Evolutionary conservation across 2,113 vertebrate species (phyloP), one percentile per base, ranked within the genome.

Genomic region (Hypocryptadius cinnamomeus): DNA sequence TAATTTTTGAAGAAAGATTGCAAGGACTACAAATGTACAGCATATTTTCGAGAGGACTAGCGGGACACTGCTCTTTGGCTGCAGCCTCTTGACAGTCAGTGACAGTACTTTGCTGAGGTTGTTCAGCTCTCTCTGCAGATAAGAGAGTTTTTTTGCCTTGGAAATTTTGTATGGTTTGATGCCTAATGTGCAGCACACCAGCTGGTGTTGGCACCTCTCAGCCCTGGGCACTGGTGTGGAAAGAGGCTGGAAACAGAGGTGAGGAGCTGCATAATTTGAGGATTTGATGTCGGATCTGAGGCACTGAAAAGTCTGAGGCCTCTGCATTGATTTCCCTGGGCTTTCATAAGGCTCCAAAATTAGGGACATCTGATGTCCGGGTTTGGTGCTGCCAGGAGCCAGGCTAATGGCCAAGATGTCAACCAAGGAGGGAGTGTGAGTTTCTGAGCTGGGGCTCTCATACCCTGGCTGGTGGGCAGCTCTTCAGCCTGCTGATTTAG

Each of bases 341-440:
- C 13, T 66, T 80, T 80, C 33, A 4, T 81, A 63, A 40, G 35
- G 13, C 48, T 92, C 11, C 1, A 4, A 4, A 71, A n/a, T 71
- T 9, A 63, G n/a, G 42, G 57, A 11, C 8, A 12, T 68, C 2
- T 1, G 2, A 13, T 72, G 30, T 42, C 37, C 0, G 2, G 17
- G 12, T 33, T 37, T 47, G 54, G 33, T 44, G 21, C 59, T 59
- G 3, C 16, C 22, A 18, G 33, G 11, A 63, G 1, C 25, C 42
- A 25, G 33, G 35, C 16, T 57, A 30, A 47, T 76, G 61, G 54
- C 53, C 25, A 17, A 33, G 27, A 9, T 44, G 15, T 35, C 1
- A 2, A 33, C 50, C 64, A 3, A 3, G 35, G 33, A 79, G 24
- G 30, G 30, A 13, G 10, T 51, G 17, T 33, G 30, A 2, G 0